Base-by-base conservation (phyloP, 2,113 vertebrate species). In the Carettochelys insculpta region DNA sequence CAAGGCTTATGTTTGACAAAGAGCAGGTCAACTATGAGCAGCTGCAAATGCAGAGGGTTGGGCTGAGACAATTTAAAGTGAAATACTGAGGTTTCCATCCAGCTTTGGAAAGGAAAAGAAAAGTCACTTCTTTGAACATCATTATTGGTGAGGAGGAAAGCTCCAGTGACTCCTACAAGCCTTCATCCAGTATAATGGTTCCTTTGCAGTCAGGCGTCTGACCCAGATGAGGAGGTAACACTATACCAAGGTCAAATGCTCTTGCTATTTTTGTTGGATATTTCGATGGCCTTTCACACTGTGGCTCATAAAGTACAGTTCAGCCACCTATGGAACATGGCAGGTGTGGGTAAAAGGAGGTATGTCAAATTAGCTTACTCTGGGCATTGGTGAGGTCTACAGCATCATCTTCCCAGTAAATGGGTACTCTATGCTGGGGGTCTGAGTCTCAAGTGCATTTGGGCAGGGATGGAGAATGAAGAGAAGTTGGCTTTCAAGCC, bases 1-100 rank as follows among this genome's bases (percentile, higher is more conserved):
- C 83, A 94, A 1, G 77, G 96, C 97, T 97, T 97, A 92, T 34
- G 50, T 94, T 95, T 97, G 97, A 97, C 97, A 97, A 98, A 96
- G 88, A 96, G 65, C 12, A 95, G 95, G 94, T 97, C 97, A 95
- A 61, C 92, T 96, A 96, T 97, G 95, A 93, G 90, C 90, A 87
- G 78, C 83, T 96, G 97, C 97, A 97, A 97, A 96, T 97, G 96
- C 92, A 95, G 86, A 83, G 77, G 81, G 90, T 87, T 75, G 88
- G 89, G 48, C 92, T 96, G 83, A 31, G 45, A 96, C 93, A 87
- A 96, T 92, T 96, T 96, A 78, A 53, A 83, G 90, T 84, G 80
- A 90, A 90, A 78, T 75, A 93, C 43, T 41, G 51, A n/a, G 38
- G 6, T 86, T 77, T 85, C 61, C 90, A 45, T 45, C 80, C 24